A percentile compares a stretch with the other conserved stretches of the same genome.
phyloP scores from a whole-genome alignment of 2,113 vertebrate genomes.

The Nymphicus hollandicus region DNA sequence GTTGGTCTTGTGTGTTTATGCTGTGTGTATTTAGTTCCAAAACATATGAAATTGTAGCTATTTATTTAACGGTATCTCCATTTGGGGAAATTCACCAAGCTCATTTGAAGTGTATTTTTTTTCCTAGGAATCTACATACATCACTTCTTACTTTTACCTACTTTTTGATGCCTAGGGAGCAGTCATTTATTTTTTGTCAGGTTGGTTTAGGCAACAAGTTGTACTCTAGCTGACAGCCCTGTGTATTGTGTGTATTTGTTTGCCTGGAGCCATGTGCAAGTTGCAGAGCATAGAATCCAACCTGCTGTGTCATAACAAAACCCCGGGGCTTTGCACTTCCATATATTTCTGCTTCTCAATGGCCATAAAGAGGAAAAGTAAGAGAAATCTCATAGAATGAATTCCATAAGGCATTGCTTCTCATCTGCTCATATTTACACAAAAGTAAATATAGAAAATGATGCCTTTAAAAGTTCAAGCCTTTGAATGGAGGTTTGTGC shows the following conservation, averaged over 20 bases:
- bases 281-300: neutral
- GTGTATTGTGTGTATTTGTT: neutral
- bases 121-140: neutral
- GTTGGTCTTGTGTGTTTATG: neutral
- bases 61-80: neutral
- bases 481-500: neutral
- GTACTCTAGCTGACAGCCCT: neutral
- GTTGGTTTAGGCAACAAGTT: neutral
- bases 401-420: neutral
- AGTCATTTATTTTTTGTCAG: neutral
- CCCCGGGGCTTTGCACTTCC: neutral
- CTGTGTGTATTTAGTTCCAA: neutral
- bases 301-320: neutral
- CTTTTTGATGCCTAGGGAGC: neutral
- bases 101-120: neutral
- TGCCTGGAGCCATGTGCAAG: neutral
- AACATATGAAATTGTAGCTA: neutral
- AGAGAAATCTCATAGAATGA: neutral
- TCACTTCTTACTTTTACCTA: neutral
- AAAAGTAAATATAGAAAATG: neutral
- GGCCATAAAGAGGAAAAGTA: neutral
- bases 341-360: neutral
- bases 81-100: neutral
- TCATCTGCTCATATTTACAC: conserved; percentile 13
- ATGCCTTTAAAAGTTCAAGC: neutral